A percentile compares a stretch with the other conserved stretches of the same genome.
Evolutionary conservation across 1,140 invertebrate genomes (phyloP).

Genomic region (Cardiocondyla obscurior): DNA sequence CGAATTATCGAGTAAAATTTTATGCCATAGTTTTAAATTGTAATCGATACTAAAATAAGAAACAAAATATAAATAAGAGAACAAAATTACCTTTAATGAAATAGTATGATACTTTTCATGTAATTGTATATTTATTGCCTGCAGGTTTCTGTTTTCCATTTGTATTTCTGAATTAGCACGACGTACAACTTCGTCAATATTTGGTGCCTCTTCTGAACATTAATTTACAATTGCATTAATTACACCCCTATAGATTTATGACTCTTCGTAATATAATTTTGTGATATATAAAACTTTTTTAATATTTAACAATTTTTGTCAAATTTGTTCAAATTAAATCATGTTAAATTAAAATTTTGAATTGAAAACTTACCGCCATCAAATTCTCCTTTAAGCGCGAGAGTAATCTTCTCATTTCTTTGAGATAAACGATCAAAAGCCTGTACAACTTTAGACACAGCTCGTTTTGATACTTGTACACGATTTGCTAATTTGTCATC

Average conservation of each 20-base stretch:
- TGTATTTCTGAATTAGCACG: slow-evolving; percentile 94
- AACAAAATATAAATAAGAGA: slow-evolving; percentile 10
- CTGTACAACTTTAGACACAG: slow-evolving; percentile 97
- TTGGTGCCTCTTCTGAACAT: slow-evolving; percentile 86
- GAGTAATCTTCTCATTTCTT: slow-evolving; percentile 95
- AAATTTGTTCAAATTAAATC: not conserved
- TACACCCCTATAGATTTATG: not conserved
- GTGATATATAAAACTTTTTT: not conserved
- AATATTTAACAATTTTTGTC: too few species aligned
- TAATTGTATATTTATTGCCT: slow-evolving; percentile 95
- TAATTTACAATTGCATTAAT: slow-evolving; percentile 9
- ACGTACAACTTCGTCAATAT: slow-evolving; percentile 91
- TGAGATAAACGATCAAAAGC: slow-evolving; percentile 97
- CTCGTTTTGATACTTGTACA: slow-evolving; percentile 95
- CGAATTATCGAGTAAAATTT: not conserved
- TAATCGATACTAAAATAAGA: slow-evolving; percentile 8
- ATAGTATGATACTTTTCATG: slow-evolving; percentile 97
- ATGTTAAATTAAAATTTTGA: not conserved
- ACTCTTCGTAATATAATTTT: not conserved
- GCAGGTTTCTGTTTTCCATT: slow-evolving; percentile 95
- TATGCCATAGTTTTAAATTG: slow-evolving; percentile 15
- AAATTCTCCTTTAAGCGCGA: slow-evolving; percentile 93
- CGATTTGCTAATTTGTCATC: slow-evolving; percentile 97
- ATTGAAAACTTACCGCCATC: slow-evolving; percentile 85
- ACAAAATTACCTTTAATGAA: slow-evolving; percentile 89